Conservation (phyloP, 2,888 invertebrate genomes). For the Sialis lutaria region DNA sequence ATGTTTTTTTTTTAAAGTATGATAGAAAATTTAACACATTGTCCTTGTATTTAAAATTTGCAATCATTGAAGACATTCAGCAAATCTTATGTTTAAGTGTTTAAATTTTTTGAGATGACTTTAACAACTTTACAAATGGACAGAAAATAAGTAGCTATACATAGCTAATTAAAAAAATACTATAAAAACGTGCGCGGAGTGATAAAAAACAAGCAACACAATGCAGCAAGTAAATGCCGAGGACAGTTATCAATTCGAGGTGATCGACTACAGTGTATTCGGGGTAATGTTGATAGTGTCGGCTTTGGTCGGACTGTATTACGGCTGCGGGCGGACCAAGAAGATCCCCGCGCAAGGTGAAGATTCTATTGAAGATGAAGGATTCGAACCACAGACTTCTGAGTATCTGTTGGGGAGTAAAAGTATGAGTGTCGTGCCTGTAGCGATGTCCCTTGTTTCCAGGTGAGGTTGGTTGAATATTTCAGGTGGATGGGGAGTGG, state of each 20-base stretch:
- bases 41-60: no score
- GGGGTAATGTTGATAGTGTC: constrained; percentile 49
- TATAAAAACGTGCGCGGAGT: neutral
- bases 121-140: neutral
- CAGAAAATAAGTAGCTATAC: no score
- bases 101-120: no score
- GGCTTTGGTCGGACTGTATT: constrained; percentile 60
- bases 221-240: neutral
- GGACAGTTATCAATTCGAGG: constrained; percentile 16
- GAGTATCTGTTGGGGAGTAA: constrained; percentile 65
- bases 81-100: no score
- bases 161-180: no score
- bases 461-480: constrained; percentile 31
- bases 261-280: constrained; percentile 53
- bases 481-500: no score
- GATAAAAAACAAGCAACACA: neutral
- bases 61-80: no score
- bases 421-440: constrained; percentile 60
- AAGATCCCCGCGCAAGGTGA: constrained; percentile 5
- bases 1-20: no score
- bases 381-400: constrained; percentile 15
- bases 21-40: no score
- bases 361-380: constrained; percentile 6
- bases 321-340: constrained; percentile 19
- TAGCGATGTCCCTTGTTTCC: constrained; percentile 72